Evolutionary conservation across 2,888 invertebrate species (phyloP).

Genomic region (Sminthurides aquaticus): DNA sequence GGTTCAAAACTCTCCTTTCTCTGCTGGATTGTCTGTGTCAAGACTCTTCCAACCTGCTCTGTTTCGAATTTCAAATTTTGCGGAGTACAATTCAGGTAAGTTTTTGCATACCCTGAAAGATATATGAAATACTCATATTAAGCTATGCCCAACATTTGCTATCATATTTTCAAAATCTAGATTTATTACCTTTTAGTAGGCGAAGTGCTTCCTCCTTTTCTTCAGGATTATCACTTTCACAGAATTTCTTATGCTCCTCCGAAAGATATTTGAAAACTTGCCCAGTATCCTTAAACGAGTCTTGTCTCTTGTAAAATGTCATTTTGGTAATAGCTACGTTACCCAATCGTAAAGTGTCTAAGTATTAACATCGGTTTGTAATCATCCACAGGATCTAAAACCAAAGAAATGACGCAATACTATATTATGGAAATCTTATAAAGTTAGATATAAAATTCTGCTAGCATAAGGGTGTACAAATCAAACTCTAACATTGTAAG

Average conservation of each 20-base stretch:
- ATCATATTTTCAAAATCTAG: not conserved
- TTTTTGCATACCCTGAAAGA: conserved; percentile 63
- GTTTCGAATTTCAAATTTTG: conserved; percentile 72
- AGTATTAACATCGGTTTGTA: no score
- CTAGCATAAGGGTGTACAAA: not conserved
- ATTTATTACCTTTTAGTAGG: conserved; percentile 30
- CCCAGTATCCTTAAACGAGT: conserved; percentile 29
- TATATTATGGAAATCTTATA: not conserved
- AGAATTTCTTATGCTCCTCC: conserved; percentile 66
- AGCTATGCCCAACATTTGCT: not conserved
- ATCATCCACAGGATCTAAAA: no score
- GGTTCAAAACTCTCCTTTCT: conserved; percentile 65
- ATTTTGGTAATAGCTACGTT: conserved; percentile 4
- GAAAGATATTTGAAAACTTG: conserved; percentile 68
- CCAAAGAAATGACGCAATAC: no score
- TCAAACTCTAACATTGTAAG: no score
- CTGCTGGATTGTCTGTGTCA: conserved; percentile 63
- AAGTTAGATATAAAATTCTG: not conserved
- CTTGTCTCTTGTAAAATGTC: conserved; percentile 25
- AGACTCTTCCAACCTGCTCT: conserved; percentile 65
- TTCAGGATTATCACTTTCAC: conserved; percentile 62
- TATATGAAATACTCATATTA: not conserved
- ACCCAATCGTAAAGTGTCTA: no score
- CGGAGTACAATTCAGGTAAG: conserved; percentile 68
- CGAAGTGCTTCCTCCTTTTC: conserved; percentile 37